Base-by-base conservation (phyloP, 2,888 invertebrate genomes). In the Pyrrhosoma nymphula region DNA sequence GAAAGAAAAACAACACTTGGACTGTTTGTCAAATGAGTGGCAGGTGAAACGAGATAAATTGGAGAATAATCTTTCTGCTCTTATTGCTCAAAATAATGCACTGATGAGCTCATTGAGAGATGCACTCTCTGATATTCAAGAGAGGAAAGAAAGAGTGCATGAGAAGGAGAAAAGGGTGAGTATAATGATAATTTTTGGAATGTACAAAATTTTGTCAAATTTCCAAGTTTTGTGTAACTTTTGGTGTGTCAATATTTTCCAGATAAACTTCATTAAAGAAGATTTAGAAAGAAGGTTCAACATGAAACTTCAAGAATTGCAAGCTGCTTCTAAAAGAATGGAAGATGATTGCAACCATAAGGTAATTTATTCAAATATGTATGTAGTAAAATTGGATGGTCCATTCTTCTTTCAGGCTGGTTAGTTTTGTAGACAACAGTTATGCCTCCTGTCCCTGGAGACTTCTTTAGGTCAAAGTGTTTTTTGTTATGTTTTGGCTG, bases 231-330 rank as follows among this genome's bases (percentile, higher is more conserved):
- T 0, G 14, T 63, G 8, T 23, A 2, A 12, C n/a, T 14, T 20
- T 55, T 56, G 6, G n/a, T 55, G 39, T 88, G 23, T 95, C 95
- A 95, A 39, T 95, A 75, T 56, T 95, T 95, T 95, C 88, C 89
- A 96, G 97, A 96, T 98, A 39, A 96, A 97, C 90, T 97, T 97
- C 96, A 97, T 97, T 0, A 98, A 98, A 96, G 97, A 98, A 96
- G 97, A 97, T 8, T 96, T 98, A 35, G 98, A 98, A 96, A 97
- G 97, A n/a, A 97, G 97, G 96, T 98, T 98, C 96, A 97, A 97
- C 0, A 97, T 97, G 1, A 98, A 98, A 96, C 97, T 98, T 95
- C 97, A 97, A 96, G 97, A 98, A 95, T 96, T 98, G 14, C 96
- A 97, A n/a, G 97, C 98, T 91, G 97, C 97, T 0, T 97, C 97